These are phyloP conservation scores for Acromyrmex charruanus DNA, from an alignment of 1,140 invertebrate genomes.

Conservation along the genomic window DNA sequence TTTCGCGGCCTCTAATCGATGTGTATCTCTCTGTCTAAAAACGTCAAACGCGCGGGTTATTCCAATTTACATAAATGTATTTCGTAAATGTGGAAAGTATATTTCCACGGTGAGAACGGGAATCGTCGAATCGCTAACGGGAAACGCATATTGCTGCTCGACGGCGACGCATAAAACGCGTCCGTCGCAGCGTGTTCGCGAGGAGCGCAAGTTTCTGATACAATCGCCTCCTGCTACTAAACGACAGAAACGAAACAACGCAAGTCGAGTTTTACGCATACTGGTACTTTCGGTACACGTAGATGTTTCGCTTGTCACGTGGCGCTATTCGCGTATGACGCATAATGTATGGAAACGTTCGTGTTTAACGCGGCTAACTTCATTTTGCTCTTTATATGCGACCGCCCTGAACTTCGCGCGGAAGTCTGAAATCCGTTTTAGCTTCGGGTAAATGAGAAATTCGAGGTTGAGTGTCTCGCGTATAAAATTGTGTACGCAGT, in stretches of 20 bases:
- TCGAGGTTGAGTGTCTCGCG: no score
- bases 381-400: background rate
- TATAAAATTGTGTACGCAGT: background rate
- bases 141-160: slow-evolving; percentile 43
- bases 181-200: background rate
- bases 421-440: background rate
- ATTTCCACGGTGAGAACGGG: slow-evolving; percentile 39
- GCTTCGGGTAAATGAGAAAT: background rate
- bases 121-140: slow-evolving; percentile 49
- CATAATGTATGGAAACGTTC: background rate
- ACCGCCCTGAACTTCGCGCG: background rate
- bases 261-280: slow-evolving; percentile 19
- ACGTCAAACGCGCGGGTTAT: background rate
- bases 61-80: no score
- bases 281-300: slow-evolving; percentile 14
- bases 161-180: slow-evolving; percentile 40
- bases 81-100: slow-evolving; percentile 52
- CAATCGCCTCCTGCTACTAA: slow-evolving; percentile 4
- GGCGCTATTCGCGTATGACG: background rate
- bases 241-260: slow-evolving; percentile 6
- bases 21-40: background rate
- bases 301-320: slow-evolving; percentile 4
- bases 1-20: background rate
- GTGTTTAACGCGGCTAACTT: background rate
- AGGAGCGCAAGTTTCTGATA: slow-evolving; percentile 15